Evolutionary conservation across 2,888 invertebrate species (phyloP).

Genomic region (Platycheirus rosarum): DNA sequence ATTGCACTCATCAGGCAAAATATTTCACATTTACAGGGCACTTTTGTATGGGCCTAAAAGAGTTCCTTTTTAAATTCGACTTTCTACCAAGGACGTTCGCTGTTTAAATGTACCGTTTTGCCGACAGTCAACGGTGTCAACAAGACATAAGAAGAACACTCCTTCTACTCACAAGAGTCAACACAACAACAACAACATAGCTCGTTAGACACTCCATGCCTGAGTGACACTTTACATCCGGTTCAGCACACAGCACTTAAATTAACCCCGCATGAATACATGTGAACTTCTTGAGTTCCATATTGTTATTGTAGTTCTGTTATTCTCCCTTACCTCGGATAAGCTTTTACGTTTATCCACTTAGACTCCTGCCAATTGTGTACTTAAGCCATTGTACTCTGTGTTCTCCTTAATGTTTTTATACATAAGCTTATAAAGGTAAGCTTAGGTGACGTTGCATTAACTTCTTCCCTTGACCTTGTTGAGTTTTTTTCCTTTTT

Average conservation of each 20-base stretch:
- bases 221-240: slow-evolving; percentile 52
- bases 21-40: too few relatives aligned
- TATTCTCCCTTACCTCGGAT: slow-evolving; percentile 1
- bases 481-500: not conserved
- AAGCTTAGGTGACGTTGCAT: too few relatives aligned
- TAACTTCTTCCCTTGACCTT: too few relatives aligned
- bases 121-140: slow-evolving; percentile 31
- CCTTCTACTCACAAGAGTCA: slow-evolving; percentile 7
- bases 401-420: too few relatives aligned
- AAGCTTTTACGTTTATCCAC: slow-evolving; percentile 37
- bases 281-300: not conserved
- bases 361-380: slow-evolving; percentile 28
- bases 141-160: slow-evolving; percentile 3
- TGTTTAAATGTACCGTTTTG: slow-evolving; percentile 15
- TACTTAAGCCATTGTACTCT: not conserved
- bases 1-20: too few relatives aligned
- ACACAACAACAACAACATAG: slow-evolving; percentile 16
- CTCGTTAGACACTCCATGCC: slow-evolving; percentile 47
- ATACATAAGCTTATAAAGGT: too few relatives aligned
- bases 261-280: slow-evolving; percentile 17
- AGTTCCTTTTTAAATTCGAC: too few relatives aligned
- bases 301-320: slow-evolving; percentile 6
- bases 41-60: too few relatives aligned
- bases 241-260: slow-evolving; percentile 26
- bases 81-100: slow-evolving; percentile 31